Evolutionary conservation across 2,888 invertebrate genomes (phyloP).

Genomic region (Eupithecia abbreviata): DNA sequence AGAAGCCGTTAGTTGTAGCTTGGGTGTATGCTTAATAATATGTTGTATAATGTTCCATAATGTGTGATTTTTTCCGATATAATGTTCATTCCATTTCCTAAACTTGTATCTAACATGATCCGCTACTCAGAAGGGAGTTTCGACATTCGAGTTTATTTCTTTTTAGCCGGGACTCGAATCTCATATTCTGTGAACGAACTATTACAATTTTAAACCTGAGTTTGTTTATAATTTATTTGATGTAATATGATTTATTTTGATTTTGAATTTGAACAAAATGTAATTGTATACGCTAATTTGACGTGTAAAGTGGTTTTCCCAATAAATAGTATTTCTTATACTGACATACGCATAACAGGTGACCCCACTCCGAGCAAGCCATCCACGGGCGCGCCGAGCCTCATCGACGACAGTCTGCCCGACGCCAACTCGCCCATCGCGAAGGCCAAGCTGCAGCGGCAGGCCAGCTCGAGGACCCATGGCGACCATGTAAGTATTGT

Average conservation of each 20-base stretch:
- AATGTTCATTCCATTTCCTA: background rate
- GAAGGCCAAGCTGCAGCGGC: constrained; percentile 62
- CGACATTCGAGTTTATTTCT: background rate
- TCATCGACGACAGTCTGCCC: constrained; percentile 43
- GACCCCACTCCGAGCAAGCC: constrained; percentile 1
- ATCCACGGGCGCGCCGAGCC: constrained; percentile 6
- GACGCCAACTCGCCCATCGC: constrained; percentile 64
- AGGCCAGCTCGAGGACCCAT: constrained; percentile 46
- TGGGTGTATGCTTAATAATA: background rate
- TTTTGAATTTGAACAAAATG: no score
- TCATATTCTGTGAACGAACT: no score
- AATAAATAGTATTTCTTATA: background rate
- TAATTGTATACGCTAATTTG: no score
- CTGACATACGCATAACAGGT: constrained; percentile 1
- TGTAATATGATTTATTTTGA: no score
- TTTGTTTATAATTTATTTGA: no score
- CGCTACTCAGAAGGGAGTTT: background rate
- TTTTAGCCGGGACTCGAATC: background rate
- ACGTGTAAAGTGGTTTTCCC: no score
- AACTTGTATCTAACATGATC: background rate
- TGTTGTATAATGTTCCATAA: background rate
- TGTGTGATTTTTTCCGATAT: background rate
- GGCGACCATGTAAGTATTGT: constrained; percentile 44
- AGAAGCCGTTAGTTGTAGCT: background rate
- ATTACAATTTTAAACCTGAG: no score